Evolutionary conservation across 2,797 vertebrate species (phyloP), one percentile per base, ranked within the genome.

Genomic region (Sebastiscus tertius): DNA sequence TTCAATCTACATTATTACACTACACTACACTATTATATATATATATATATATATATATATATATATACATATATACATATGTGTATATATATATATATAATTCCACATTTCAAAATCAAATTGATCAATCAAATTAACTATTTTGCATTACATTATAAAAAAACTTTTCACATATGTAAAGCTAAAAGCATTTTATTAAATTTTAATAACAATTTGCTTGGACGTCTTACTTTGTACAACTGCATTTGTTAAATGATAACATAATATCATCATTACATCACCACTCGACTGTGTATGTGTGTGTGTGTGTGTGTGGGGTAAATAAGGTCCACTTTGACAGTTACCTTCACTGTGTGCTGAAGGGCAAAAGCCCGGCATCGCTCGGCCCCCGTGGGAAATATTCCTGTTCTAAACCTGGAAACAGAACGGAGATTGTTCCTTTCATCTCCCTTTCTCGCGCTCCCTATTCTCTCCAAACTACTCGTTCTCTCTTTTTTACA

Each of bases 371-470:
- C 83, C 75, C 14, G 20, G 46, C 26, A 34, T 80, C 20, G 61
- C 82, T 74, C 6, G 1, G 59, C 65, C 91, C 59, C 59, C 70
- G 4, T 77, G 91, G 91, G 90, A 91, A 91, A 91, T 89, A 80
- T 82, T 86, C 11, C 66, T 66, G 73, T 62, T 88, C 75, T 86
- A 80, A 90, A 87, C 76, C 80, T 86, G 89, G 86, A 91, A 90
- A 83, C 52, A 27, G 68, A 83, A 29, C 26, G 68, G 74, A 85
- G 79, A 86, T 87, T 87, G 75, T 80, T 82, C 81, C 39, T 89
- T 88, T 87, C 79, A 79, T 80, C 82, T 77, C 72, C 10, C 13
- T 52, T 33, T 39, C 36, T 68, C 29, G 73, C 67, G 5, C 64
- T 80, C 52, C 24, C 9, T 22, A 20, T 86, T 80, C 78, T 68